Evolutionary conservation across 1,140 invertebrate genomes (phyloP), one percentile per base, ranked within the genome.

Genomic region (Drosophila ficusphila): DNA sequence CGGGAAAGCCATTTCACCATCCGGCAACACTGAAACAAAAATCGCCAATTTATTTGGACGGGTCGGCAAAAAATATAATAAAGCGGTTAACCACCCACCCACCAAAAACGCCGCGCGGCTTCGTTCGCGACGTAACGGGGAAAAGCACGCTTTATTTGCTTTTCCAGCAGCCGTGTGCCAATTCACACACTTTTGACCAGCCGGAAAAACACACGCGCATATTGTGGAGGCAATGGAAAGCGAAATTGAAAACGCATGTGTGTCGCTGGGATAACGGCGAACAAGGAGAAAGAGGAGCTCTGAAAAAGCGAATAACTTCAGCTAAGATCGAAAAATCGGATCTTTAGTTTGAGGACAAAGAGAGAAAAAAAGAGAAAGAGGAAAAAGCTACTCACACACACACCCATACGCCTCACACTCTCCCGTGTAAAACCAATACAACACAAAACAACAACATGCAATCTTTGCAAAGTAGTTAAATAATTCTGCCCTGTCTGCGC

Each of bases 401-500:
- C 49, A 54, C 29, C 48, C 36, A 54, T 33, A 34, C 47, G 31
- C 54, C 7, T 9, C 29, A 25, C 18, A 29, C 47, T 52, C 54
- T 36, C 27, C 23, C 42, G 42, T 67, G 60, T 67, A 42, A 51
- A 39, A 67, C 46, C 58, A 75, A 49, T 31, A 53, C 61, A 53
- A 53, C 39, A 48, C 41, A 74, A 51, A 76, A 76, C 53, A 79
- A 76, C 79, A 82, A 76, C 82, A 85, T 86, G 81, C 81, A 86
- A 79, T 85, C 76, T 74, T 72, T 86, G 81, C 81, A 88, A 76
- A 86, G 82, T 86, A 86, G 81, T 86, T 86, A 88, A 86, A 86
- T 86, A 86, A 86, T 88, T 86, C 81, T 86, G 81, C 81, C 81
- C 81, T 86, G 81, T 86, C 81, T 86, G 81, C 81, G 82, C 81